These are phyloP conservation scores for Anoncus sp. DNA, from an alignment of 2,888 invertebrate species.

Conservation along the genomic window DNA sequence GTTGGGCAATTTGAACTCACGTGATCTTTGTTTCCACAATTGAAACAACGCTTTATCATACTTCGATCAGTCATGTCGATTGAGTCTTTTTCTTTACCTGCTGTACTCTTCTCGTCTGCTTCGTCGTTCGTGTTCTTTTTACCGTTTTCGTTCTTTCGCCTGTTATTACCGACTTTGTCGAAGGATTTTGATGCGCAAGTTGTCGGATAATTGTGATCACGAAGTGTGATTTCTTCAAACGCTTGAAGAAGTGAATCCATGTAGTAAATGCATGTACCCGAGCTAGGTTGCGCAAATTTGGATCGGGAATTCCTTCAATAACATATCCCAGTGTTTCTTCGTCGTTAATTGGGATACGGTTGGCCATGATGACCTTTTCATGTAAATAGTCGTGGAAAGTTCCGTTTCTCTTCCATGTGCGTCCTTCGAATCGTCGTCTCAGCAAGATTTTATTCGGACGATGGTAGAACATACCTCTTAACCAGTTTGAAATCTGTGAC, in stretches of 20 bases:
- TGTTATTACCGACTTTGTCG: conserved; percentile 13
- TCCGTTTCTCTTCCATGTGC: conserved; percentile 11
- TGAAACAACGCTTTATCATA: conserved; percentile 30
- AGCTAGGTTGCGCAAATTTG: conserved; percentile 25
- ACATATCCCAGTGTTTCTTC: conserved; percentile 35
- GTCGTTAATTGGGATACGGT: conserved; percentile 11
- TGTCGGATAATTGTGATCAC: not conserved
- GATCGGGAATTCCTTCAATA: conserved; percentile 33
- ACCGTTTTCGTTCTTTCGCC: conserved; percentile 29
- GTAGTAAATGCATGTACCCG: not conserved
- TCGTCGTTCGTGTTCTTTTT: not conserved
- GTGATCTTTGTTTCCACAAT: conserved; percentile 42
- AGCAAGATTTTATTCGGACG: not conserved
- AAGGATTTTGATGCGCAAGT: not conserved
- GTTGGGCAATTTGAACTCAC: too few relatives aligned
- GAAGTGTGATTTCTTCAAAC: conserved; percentile 39
- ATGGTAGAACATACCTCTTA: conserved; percentile 1
- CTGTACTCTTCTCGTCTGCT: too few relatives aligned
- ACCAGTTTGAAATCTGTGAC: not conserved
- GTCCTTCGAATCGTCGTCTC: not conserved
- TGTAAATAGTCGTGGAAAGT: conserved; percentile 11
- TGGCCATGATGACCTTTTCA: conserved; percentile 36
- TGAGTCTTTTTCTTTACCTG: conserved; percentile 7
- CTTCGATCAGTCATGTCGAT: not conserved
- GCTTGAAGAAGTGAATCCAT: conserved; percentile 7